Percentiles rank a stretch among this genome's conserved stretches.
These are phyloP conservation scores for Palythoa grandis DNA, from an alignment of 92 coral and sea anemone species.

Conservation along the genomic window DNA sequence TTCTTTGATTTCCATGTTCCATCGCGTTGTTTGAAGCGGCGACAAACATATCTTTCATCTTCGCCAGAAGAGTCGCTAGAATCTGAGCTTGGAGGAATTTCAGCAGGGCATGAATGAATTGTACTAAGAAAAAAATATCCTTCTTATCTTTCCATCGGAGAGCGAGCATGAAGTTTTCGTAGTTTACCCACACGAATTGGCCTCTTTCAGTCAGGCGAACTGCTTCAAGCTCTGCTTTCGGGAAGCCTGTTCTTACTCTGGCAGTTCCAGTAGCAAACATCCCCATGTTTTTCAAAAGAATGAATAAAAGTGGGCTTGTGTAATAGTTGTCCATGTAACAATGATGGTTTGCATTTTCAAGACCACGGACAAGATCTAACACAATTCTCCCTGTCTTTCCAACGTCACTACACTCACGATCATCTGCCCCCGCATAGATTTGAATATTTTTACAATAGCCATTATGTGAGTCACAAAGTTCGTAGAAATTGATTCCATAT, in stretches of 20 bases:
- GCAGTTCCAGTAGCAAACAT: slow-evolving; percentile 53
- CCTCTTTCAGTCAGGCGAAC: slow-evolving; percentile 37
- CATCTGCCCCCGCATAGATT: slow-evolving; percentile 57
- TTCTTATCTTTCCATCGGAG: slow-evolving; percentile 62
- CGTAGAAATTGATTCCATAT: slow-evolving; percentile 32
- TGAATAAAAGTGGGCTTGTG: slow-evolving; percentile 57
- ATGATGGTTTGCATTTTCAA: slow-evolving; percentile 39
- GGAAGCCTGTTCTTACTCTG: slow-evolving; percentile 46
- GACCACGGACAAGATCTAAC: slow-evolving; percentile 45
- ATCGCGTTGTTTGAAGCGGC: slow-evolving; percentile 5
- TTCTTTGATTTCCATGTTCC: slow-evolving; percentile 17
- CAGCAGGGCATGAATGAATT: slow-evolving; percentile 30
- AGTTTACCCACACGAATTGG: slow-evolving; percentile 40
- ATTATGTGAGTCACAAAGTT: slow-evolving; percentile 50
- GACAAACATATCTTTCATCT: slow-evolving; percentile 6
- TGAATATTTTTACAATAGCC: slow-evolving; percentile 53
- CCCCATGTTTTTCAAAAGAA: slow-evolving; percentile 38
- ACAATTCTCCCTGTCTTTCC: slow-evolving; percentile 56
- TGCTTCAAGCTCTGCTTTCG: slow-evolving; percentile 36
- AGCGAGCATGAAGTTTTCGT: slow-evolving; percentile 42
- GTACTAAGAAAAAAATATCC: slow-evolving; percentile 50
- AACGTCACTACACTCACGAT: slow-evolving; percentile 30
- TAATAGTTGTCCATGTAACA: slow-evolving; percentile 42
- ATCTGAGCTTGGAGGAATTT: background rate
- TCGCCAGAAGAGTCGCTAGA: background rate